Conservation (phyloP, 1,140 invertebrate genomes). For the Orius insidiosus region DNA sequence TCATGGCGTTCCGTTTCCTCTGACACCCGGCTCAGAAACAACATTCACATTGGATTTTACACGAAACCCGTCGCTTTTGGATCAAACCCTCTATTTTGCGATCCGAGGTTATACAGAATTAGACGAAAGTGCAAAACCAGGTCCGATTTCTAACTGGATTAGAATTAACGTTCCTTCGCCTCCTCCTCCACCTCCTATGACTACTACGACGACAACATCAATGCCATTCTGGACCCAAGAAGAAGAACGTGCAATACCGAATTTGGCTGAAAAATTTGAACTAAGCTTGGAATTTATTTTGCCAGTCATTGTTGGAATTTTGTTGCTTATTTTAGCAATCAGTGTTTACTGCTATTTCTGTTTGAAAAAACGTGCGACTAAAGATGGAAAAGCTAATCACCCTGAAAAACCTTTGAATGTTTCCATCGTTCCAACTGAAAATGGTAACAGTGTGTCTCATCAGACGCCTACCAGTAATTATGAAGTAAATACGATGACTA, state of each 20-base stretch:
- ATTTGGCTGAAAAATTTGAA: conserved; percentile 21
- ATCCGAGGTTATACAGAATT: conserved; percentile 29
- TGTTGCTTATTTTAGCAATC: conserved; percentile 25
- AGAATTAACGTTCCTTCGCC: conserved; percentile 30
- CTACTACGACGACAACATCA: conserved; percentile 25
- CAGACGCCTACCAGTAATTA: conserved; percentile 3
- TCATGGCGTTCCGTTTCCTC: conserved; percentile 24
- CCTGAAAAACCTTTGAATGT: conserved; percentile 22
- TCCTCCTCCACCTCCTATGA: conserved; percentile 27
- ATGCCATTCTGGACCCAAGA: conserved; percentile 22
- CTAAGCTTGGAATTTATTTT: conserved; percentile 26
- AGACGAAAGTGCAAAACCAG: conserved; percentile 23
- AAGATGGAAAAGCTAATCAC: conserved; percentile 18
- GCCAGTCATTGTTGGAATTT: conserved; percentile 25
- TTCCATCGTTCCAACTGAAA: conserved; percentile 21
- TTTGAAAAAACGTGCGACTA: conserved; percentile 23
- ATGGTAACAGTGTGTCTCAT: conserved; percentile 18
- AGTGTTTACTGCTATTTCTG: conserved; percentile 31
- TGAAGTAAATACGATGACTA: conserved; percentile 6
- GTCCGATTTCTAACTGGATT: conserved; percentile 37
- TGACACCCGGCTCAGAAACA: conserved; percentile 27
- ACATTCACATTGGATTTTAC: conserved; percentile 29
- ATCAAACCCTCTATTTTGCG: conserved; percentile 31
- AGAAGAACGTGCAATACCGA: conserved; percentile 17
- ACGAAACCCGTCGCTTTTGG: conserved; percentile 26